Percentiles rank a stretch among this genome's conserved stretches.
Conservation (phyloP, 2,797 vertebrate genomes). For the Brachymystax lenok region DNA sequence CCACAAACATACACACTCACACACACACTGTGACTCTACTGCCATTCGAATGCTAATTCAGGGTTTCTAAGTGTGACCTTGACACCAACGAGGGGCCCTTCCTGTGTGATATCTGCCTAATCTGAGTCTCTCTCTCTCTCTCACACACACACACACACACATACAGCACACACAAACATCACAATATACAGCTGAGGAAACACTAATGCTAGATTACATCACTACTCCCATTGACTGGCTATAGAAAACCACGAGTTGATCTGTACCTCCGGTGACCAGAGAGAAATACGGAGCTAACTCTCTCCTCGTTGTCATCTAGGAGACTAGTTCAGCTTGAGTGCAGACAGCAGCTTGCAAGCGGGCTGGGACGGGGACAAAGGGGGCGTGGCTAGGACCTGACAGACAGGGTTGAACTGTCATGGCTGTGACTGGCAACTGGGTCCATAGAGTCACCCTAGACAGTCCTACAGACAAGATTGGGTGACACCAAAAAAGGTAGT, state of each 20-base stretch:
- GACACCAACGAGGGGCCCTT: slow-evolving; percentile 15
- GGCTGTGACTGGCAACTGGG: slow-evolving; percentile 31
- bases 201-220: background rate
- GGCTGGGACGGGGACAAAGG: slow-evolving; percentile 16
- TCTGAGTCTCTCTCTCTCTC: background rate
- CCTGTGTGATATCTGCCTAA: background rate
- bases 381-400: slow-evolving; percentile 11
- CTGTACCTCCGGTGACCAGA: background rate
- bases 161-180: too few species aligned
- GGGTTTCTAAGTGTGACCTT: slow-evolving; percentile 11
- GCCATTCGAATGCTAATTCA: slow-evolving; percentile 16
- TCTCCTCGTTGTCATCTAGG: background rate
- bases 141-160: background rate
- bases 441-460: slow-evolving; percentile 7
- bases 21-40: too few species aligned
- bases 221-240: background rate
- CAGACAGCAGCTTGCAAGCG: slow-evolving; percentile 45
- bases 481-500: slow-evolving; percentile 2
- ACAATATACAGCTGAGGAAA: background rate
- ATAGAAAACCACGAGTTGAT: background rate
- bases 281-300: background rate
- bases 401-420: slow-evolving; percentile 45
- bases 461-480: slow-evolving; percentile 6
- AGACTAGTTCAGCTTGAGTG: slow-evolving; percentile 49
- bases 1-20: too few species aligned